phyloP scores from a whole-genome alignment of 2,797 vertebrate genomes.

The Knipowitschia caucasica region DNA sequence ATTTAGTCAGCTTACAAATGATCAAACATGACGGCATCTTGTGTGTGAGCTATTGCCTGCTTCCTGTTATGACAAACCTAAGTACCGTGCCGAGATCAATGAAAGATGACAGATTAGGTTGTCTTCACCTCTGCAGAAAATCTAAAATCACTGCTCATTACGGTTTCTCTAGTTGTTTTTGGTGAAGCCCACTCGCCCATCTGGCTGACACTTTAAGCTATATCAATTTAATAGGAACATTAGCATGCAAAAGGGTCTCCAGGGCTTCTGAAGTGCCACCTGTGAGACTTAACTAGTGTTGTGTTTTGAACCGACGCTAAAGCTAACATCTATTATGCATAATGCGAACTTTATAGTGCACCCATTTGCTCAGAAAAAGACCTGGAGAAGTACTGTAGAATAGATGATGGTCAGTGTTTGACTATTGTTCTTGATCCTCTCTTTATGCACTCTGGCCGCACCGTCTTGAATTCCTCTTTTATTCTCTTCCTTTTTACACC shows the following conservation, averaged over 20 bases:
- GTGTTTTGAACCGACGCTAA: constrained; percentile 25
- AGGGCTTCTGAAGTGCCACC: constrained; percentile 44
- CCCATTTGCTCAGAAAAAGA: constrained; percentile 11
- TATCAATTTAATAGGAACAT: constrained; percentile 51
- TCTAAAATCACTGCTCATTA: constrained; percentile 51
- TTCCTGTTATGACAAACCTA: constrained; percentile 51
- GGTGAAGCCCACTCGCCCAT: constrained; percentile 32
- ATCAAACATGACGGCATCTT: constrained; percentile 59
- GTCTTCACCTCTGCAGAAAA: constrained; percentile 46
- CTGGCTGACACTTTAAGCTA: constrained; percentile 36
- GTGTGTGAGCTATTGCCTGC: constrained; percentile 45
- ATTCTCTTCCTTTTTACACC: too few relatives aligned
- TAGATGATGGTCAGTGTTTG: background rate
- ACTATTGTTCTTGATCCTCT: too few relatives aligned
- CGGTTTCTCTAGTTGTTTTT: constrained; percentile 40
- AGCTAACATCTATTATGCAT: constrained; percentile 31
- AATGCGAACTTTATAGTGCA: constrained; percentile 24
- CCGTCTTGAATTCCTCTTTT: background rate
- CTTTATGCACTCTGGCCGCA: too few relatives aligned
- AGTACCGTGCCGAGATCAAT: constrained; percentile 51
- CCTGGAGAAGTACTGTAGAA: background rate
- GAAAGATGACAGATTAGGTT: constrained; percentile 60
- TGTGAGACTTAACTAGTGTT: constrained; percentile 42
- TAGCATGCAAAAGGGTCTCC: constrained; percentile 44
- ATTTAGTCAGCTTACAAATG: constrained; percentile 38